phyloP scores from a whole-genome alignment of 1,140 invertebrate species.

The Aphelenchoides avenae region DNA sequence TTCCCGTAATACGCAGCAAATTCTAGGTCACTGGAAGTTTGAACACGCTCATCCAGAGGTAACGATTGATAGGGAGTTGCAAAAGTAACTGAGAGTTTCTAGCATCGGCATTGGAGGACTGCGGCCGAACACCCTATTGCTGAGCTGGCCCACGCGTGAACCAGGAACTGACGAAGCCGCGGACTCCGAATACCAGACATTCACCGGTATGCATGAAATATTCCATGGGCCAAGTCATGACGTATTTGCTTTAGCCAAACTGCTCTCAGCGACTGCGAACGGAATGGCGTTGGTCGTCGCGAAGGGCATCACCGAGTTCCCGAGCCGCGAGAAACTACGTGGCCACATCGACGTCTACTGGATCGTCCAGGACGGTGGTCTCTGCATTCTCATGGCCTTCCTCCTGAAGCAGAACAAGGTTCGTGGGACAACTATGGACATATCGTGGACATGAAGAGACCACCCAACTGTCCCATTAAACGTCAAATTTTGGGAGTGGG shows the following conservation, averaged over 20 bases:
- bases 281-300: conserved; percentile 58
- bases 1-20: conserved; percentile 71
- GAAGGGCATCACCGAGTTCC: conserved; percentile 54
- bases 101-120: conserved; percentile 84
- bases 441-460: background rate
- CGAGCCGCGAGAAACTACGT: conserved; percentile 41
- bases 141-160: conserved; percentile 96
- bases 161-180: conserved; percentile 21
- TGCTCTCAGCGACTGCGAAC: conserved; percentile 43
- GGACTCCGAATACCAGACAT: conserved; percentile 52
- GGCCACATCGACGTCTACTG: conserved; percentile 52
- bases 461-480: too few relatives aligned
- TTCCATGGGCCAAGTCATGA: background rate
- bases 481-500: too few relatives aligned
- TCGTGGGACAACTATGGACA: too few relatives aligned
- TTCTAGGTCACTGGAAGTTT: conserved; percentile 76
- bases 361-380: conserved; percentile 76
- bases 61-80: too few relatives aligned
- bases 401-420: conserved; percentile 81
- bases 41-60: conserved; percentile 72
- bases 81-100: too few relatives aligned
- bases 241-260: conserved; percentile 35
- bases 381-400: conserved; percentile 93
- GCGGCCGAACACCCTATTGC: conserved; percentile 94
- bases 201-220: conserved; percentile 36